These are phyloP conservation scores for Sylvilagus floridanus DNA, from an alignment of 2,797 vertebrate species.

Conservation along the genomic window DNA sequence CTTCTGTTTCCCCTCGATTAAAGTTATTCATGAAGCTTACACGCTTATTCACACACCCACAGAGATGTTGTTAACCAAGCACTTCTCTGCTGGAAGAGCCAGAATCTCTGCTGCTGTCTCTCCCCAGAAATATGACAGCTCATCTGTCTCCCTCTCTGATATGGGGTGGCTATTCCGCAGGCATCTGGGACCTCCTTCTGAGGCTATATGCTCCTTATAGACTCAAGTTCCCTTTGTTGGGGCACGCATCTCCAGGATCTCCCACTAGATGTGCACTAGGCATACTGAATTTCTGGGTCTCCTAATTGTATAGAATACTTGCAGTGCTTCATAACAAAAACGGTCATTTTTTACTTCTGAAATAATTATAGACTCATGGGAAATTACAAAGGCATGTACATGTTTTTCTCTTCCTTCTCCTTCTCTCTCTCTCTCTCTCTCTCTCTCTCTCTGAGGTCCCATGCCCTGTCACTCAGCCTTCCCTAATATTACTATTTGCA, in stretches of 20 bases:
- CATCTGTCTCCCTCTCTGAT: background rate
- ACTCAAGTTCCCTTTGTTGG: fast-evolving
- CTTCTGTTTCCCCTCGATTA: background rate
- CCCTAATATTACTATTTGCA: background rate
- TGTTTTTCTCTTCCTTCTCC: no score
- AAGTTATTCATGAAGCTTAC: background rate
- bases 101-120: background rate
- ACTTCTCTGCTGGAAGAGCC: background rate
- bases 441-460: background rate
- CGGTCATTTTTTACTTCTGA: background rate
- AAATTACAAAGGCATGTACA: background rate
- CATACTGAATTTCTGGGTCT: background rate
- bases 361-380: background rate
- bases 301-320: background rate
- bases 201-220: background rate
- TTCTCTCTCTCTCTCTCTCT: no score
- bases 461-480: background rate
- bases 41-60: background rate
- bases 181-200: background rate
- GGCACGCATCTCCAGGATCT: no score
- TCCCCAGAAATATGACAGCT: background rate
- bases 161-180: no score
- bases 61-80: background rate
- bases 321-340: background rate
- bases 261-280: background rate